These are phyloP conservation scores for Falco berigora DNA, from an alignment of 2,797 vertebrate genomes.

Conservation along the genomic window DNA sequence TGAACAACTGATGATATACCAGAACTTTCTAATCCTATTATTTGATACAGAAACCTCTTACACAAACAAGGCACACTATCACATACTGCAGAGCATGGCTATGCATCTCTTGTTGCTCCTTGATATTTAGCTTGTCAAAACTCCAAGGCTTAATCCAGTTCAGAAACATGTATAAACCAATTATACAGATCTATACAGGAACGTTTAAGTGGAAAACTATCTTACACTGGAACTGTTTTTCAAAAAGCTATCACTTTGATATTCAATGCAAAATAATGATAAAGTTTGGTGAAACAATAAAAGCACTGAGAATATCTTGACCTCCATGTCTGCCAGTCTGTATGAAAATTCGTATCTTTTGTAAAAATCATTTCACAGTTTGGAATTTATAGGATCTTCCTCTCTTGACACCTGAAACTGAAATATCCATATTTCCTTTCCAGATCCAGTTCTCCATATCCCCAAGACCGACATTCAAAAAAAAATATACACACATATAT, in stretches of 20 bases:
- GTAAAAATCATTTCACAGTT: not conserved
- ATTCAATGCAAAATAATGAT: not conserved
- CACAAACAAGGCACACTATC: not conserved
- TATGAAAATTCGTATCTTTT: not conserved
- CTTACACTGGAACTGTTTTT: not conserved
- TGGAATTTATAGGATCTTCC: not conserved
- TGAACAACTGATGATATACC: not conserved
- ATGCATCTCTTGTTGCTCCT: not conserved
- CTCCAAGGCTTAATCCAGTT: not conserved
- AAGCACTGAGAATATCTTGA: not conserved
- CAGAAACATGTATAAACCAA: not conserved
- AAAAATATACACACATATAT: not conserved
- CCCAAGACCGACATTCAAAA: not conserved
- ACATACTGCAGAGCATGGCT: not conserved
- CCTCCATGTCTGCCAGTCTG: not conserved
- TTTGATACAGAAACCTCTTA: not conserved
- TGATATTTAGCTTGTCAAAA: not conserved
- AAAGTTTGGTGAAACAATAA: not conserved
- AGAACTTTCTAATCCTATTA: conserved; percentile 5
- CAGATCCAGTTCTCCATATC: not conserved
- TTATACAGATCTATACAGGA: not conserved
- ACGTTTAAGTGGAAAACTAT: not conserved
- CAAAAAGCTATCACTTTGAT: not conserved
- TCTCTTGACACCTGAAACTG: not conserved
- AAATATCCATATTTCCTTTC: not conserved